phyloP scores from a whole-genome alignment of 2,797 vertebrate genomes.

The Sebastes goodei region DNA sequence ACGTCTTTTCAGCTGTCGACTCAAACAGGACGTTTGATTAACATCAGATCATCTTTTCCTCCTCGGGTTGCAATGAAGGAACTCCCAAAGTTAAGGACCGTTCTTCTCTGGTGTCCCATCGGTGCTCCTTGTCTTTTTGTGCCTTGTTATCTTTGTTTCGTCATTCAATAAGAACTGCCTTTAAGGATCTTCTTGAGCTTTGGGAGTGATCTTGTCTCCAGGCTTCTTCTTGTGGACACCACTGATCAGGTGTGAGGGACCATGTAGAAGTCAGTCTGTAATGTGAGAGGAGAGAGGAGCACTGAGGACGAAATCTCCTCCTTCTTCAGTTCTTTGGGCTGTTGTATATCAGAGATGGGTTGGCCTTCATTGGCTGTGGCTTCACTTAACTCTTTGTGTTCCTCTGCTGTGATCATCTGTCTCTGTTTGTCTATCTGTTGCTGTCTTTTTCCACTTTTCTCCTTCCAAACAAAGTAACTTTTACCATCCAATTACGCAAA shows the following conservation, averaged over 20 bases:
- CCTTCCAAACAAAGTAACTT: neutral
- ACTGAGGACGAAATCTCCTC: slow-evolving; percentile 42
- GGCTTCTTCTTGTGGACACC: slow-evolving; percentile 19
- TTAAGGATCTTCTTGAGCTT: neutral
- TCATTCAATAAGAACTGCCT: neutral
- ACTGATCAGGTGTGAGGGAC: slow-evolving; percentile 14
- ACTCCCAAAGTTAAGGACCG: slow-evolving; percentile 20
- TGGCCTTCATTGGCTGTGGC: slow-evolving; percentile 52
- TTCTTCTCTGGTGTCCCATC: slow-evolving; percentile 38
- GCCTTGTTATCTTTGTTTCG: neutral
- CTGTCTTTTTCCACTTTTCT: neutral
- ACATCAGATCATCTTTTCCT: slow-evolving; percentile 38
- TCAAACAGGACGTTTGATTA: neutral
- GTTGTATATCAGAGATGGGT: slow-evolving; percentile 30
- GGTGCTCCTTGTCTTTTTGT: neutral
- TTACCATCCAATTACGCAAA: neutral
- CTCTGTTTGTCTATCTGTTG: neutral
- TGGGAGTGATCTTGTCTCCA: neutral
- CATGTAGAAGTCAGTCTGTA: neutral
- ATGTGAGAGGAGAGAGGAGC: slow-evolving; percentile 28
- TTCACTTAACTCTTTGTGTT: slow-evolving; percentile 64
- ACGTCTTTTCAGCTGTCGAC: neutral
- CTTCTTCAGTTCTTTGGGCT: slow-evolving; percentile 40
- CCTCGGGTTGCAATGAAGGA: slow-evolving; percentile 17
- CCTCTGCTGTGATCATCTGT: slow-evolving; percentile 10